Evolutionary conservation across 2,888 invertebrate species (phyloP), one percentile per base, ranked within the genome.

Genomic region (Dorcus hopei): DNA sequence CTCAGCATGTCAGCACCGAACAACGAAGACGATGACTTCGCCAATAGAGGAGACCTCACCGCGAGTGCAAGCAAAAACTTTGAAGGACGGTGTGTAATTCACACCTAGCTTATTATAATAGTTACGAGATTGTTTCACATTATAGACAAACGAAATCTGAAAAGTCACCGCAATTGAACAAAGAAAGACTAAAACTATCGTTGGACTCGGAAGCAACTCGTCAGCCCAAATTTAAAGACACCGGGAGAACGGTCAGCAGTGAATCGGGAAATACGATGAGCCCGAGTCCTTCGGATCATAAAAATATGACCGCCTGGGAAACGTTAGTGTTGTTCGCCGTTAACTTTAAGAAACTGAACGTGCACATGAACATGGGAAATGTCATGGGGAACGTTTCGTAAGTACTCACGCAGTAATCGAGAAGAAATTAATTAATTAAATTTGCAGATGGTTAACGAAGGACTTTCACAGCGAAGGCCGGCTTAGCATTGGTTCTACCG

Each of bases 331-430:
- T 98, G 57, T 96, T 97, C 80, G 95, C 95, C 0, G 91, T 98
- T 43, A 97, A 97, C 81, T 95, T 98, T 77, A 95, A 96, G 48
- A 89, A 93, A 70, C 84, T 99, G 53, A 97, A 97, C 77, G 94
- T 99, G 8, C 94, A 95, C 74, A 97, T 98, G 91, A 98, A 98
- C 79, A 99, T 99, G 96, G 97, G 97, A 43, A 98, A 98, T 74
- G 97, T 98, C 0, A 98, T 99, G 96, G 98, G 99, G 9, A 97
- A 97, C 75, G 97, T 97, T 58, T 87, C 87, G 87, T 91, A 78
- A 81, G 83, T 80, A 26, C 49, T 16, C 14, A 9, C 1, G 3
- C 38, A 5, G 26, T 8, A 14, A 8, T 19, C 16, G 3, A 42
- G 9, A 14, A 14, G 2, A 42, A 42, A 42, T n/a, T n/a, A n/a